Conservation (phyloP, 2,113 vertebrate species). For the Oostethus manadensis region DNA sequence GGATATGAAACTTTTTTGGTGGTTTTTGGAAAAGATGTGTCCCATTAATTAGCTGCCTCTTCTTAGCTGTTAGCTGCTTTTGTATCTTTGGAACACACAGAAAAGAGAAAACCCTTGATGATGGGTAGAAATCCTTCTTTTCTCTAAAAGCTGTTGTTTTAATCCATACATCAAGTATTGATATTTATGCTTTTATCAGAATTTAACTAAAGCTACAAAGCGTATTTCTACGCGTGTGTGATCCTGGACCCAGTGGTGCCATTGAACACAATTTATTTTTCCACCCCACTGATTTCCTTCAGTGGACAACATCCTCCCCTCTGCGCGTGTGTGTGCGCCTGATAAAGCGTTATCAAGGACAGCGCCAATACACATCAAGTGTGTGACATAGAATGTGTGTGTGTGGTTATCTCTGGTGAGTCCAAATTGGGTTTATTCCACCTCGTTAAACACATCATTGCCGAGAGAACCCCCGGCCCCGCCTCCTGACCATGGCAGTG, state of each 20-base stretch:
- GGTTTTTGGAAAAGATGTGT: too few relatives aligned
- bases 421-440: conserved; percentile 64
- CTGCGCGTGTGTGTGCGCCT: conserved; percentile 4
- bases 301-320: conserved; percentile 8
- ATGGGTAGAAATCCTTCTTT: too few relatives aligned
- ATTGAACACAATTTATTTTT: conserved; percentile 57
- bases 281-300: conserved; percentile 37
- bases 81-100: too few relatives aligned
- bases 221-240: background rate
- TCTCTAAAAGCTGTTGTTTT: background rate
- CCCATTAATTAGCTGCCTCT: too few relatives aligned
- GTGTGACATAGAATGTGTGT: conserved; percentile 12
- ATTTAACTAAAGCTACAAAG: background rate
- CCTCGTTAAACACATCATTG: conserved; percentile 68
- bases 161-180: background rate
- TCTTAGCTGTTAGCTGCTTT: too few relatives aligned
- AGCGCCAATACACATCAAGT: conserved; percentile 9
- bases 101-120: too few relatives aligned
- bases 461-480: background rate
- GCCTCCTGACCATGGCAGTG: conserved; percentile 11
- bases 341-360: conserved; percentile 32
- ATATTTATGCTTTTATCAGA: background rate
- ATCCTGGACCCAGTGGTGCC: conserved; percentile 23
- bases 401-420: conserved; percentile 53
- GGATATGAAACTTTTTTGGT: too few relatives aligned